Conservation (phyloP, 2,888 invertebrate genomes). For the Platypus cylindrus region DNA sequence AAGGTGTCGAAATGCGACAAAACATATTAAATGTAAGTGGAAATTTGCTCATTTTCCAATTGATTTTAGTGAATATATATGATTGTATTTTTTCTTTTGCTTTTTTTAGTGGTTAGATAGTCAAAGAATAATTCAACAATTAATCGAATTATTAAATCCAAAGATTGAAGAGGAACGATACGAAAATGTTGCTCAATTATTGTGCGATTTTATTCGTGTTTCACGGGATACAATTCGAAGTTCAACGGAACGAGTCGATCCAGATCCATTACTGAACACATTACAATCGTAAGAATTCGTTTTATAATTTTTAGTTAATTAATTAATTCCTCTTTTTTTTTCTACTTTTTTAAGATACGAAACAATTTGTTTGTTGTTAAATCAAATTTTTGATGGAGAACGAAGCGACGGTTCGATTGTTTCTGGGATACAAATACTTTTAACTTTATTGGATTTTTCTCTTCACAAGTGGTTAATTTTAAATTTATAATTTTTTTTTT, state of each 20-base stretch:
- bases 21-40: conserved; percentile 56
- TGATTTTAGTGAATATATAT: neutral
- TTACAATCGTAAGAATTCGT: conserved; percentile 54
- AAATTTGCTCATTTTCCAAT: too few species aligned
- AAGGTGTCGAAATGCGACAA: conserved; percentile 57
- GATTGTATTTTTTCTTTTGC: neutral
- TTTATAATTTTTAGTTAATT: conserved; percentile 1
- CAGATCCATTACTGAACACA: conserved; percentile 58
- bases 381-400: conserved; percentile 58
- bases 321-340: conserved; percentile 1
- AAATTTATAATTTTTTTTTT: neutral
- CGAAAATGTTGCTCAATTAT: conserved; percentile 75
- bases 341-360: conserved; percentile 33
- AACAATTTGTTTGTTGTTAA: conserved; percentile 55
- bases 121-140: conserved; percentile 71
- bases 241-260: conserved; percentile 47
- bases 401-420: conserved; percentile 59
- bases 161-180: conserved; percentile 63
- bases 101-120: conserved; percentile 76
- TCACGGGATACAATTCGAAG: conserved; percentile 46
- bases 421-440: conserved; percentile 67
- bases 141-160: conserved; percentile 53
- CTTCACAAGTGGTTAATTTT: too few species aligned
- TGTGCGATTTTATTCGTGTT: conserved; percentile 71
- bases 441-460: conserved; percentile 51